phyloP scores from a whole-genome alignment of 2,113 vertebrate species.

The Chaetura pelagica region DNA sequence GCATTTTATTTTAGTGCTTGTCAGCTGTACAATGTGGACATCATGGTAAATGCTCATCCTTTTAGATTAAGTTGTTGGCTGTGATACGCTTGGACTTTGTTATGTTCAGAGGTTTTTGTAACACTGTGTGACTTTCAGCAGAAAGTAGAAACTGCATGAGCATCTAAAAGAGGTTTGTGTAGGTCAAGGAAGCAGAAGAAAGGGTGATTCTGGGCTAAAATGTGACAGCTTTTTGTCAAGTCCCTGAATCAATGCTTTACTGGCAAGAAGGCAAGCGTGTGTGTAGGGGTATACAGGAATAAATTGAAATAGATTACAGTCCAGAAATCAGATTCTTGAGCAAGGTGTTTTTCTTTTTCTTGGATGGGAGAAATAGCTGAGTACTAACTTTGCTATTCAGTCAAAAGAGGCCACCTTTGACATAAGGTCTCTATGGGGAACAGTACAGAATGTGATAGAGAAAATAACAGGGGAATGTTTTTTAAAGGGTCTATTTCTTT shows the following conservation, averaged over 20 bases:
- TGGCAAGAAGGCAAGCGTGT: neutral
- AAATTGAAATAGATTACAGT: neutral
- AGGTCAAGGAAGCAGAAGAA: neutral
- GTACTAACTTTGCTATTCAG: neutral
- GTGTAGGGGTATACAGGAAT: neutral
- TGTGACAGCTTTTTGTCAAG: neutral
- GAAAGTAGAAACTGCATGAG: neutral
- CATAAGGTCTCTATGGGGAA: neutral
- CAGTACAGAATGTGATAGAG: neutral
- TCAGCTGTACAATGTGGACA: neutral
- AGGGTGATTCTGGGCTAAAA: neutral
- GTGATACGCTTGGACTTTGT: neutral
- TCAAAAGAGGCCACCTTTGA: slow-evolving; percentile 10
- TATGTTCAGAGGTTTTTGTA: neutral
- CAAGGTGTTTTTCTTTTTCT: slow-evolving; percentile 41
- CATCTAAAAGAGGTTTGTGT: neutral
- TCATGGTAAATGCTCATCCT: neutral
- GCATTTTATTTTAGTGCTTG: neutral
- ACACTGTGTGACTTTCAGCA: neutral
- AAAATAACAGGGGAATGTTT: slow-evolving; percentile 17
- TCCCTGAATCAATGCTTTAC: neutral
- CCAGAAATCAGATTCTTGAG: neutral
- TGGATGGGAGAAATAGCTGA: slow-evolving; percentile 35
- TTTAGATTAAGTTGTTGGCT: neutral
- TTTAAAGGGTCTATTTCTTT: neutral